These are phyloP conservation scores for Crossocerus cetratus DNA, from an alignment of 2,888 invertebrate species.

Conservation along the genomic window DNA sequence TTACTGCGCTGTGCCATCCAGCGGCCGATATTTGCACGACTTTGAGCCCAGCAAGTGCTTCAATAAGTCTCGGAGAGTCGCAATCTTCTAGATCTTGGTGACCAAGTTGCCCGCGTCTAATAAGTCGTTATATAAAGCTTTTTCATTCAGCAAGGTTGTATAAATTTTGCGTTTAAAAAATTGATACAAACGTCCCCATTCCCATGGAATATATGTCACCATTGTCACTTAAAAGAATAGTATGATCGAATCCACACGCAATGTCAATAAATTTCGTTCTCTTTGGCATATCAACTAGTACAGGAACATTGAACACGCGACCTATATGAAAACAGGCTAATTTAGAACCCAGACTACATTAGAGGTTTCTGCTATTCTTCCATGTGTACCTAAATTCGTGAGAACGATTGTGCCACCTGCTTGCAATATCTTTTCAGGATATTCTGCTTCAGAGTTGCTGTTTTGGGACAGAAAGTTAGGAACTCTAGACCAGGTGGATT, in stretches of 20 bases:
- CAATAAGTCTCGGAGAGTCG: conserved; percentile 82
- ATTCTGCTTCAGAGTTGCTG: conserved; percentile 55
- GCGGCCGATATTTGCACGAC: conserved; percentile 86
- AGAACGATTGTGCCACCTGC: conserved; percentile 65
- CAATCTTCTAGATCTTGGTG: conserved; percentile 84
- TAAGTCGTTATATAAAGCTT: neutral
- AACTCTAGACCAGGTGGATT: conserved; percentile 66
- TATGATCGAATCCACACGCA: conserved; percentile 90
- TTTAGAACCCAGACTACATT: neutral
- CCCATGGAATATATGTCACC: conserved; percentile 91
- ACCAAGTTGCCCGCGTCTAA: conserved; percentile 92
- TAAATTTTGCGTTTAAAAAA: neutral
- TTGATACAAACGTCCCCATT: conserved; percentile 84
- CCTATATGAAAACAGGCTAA: conserved; percentile 70
- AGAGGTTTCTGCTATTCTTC: neutral
- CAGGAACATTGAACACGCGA: conserved; percentile 82
- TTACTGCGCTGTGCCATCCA: conserved; percentile 91
- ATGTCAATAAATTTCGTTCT: conserved; percentile 81
- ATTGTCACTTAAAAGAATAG: conserved; percentile 82
- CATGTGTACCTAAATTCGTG: conserved; percentile 69
- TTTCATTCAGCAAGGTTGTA: conserved; percentile 1
- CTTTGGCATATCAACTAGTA: conserved; percentile 79
- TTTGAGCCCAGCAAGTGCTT: conserved; percentile 86
- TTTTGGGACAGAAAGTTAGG: conserved; percentile 60
- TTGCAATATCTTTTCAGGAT: conserved; percentile 64